Percentiles rank a stretch among this genome's conserved stretches.
Conservation (phyloP, 2,113 vertebrate species). For the Beaufortia kweichowensis region DNA sequence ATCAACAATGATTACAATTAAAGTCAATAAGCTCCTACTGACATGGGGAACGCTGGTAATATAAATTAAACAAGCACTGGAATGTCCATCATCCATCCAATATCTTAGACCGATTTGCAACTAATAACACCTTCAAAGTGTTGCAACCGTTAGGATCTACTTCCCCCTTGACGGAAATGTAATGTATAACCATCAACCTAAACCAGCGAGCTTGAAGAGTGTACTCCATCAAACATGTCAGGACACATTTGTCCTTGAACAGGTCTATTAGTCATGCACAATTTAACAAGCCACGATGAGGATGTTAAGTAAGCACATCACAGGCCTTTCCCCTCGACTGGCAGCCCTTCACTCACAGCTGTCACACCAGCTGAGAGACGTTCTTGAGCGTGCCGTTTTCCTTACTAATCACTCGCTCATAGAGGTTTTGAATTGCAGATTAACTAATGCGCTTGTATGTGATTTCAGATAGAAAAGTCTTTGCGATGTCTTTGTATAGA, state of each 20-base stretch:
- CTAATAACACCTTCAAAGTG: no score
- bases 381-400: conserved; percentile 2
- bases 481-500: background rate
- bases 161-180: background rate
- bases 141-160: background rate
- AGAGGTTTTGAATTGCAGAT: conserved; percentile 7
- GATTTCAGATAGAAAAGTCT: background rate
- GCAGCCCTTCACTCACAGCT: conserved; percentile 27
- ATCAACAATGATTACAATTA: conserved; percentile 34
- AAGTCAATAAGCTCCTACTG: conserved; percentile 9
- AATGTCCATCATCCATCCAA: no score
- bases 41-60: background rate
- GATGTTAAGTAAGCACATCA: conserved; percentile 37
- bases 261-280: conserved; percentile 43
- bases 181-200: conserved; percentile 10
- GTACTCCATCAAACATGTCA: conserved; percentile 38
- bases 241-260: conserved; percentile 40
- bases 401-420: conserved; percentile 7
- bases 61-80: conserved; percentile 20
- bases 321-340: conserved; percentile 17
- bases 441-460: background rate
- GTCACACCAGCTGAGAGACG: conserved; percentile 22
- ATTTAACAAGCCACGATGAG: conserved; percentile 39
- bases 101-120: background rate
- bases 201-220: background rate